These are phyloP conservation scores for Hemicentrotus pulcherrimus DNA, from an alignment of 35 echinoderm and acorn worm genomes.

Conservation along the genomic window DNA sequence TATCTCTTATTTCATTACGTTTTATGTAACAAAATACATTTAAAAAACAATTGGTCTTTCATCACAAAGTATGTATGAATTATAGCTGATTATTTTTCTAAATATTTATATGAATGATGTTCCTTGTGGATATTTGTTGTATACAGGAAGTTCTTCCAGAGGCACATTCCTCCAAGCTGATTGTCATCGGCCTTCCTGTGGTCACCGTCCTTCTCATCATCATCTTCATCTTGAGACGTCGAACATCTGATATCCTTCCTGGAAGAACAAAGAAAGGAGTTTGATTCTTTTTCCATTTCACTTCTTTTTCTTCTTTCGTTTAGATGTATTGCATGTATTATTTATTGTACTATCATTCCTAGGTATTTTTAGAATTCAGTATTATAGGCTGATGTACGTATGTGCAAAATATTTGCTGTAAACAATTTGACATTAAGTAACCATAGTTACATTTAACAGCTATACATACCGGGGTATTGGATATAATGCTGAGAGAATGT, in stretches of 20 bases:
- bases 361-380: not conserved
- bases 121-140: not conserved
- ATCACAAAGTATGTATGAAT: no score
- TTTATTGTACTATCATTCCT: not conserved
- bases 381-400: no score
- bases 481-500: no score
- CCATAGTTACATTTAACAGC: no score
- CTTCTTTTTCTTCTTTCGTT: not conserved
- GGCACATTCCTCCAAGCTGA: not conserved
- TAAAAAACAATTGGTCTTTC: no score
- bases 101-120: no score
- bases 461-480: no score
- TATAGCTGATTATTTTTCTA: no score
- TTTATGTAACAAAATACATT: no score
- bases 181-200: not conserved
- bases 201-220: not conserved
- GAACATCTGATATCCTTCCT: not conserved
- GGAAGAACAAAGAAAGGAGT: constrained; percentile 31
- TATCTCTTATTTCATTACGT: no score
- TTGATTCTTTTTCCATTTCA: not conserved
- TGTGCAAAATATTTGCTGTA: no score
- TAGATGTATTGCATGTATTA: not conserved
- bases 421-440: no score
- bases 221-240: not conserved
- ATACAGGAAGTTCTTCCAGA: not conserved